Percentiles rank a stretch among this genome's conserved stretches.
phyloP scores from a whole-genome alignment of 2,797 vertebrate species.

The Myotis planiceps region DNA sequence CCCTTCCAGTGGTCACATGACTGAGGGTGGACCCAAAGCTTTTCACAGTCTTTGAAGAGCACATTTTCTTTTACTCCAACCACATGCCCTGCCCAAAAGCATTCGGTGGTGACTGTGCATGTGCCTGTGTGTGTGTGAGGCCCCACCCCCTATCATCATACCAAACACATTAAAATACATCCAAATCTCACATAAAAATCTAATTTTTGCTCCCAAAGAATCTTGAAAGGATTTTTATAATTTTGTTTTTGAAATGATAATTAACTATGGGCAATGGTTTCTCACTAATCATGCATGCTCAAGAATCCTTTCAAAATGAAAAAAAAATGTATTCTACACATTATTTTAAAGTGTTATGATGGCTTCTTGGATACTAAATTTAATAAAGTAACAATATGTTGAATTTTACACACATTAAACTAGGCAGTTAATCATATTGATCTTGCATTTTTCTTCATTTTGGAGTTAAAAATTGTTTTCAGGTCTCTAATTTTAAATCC shows the following conservation, averaged over 20 bases:
- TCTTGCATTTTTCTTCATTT: background rate
- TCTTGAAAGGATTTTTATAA: slow-evolving; percentile 57
- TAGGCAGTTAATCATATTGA: background rate
- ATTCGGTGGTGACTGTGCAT: background rate
- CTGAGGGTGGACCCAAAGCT: background rate
- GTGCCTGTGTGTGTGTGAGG: background rate
- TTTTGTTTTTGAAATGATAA: slow-evolving; percentile 48
- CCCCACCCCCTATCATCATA: background rate
- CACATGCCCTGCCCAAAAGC: background rate
- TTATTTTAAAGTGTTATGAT: slow-evolving; percentile 30
- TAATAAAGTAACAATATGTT: background rate
- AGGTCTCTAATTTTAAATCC: background rate
- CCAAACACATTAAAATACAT: slow-evolving; percentile 27
- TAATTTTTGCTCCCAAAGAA: background rate
- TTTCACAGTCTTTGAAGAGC: background rate
- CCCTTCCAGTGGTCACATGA: background rate
- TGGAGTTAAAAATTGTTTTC: background rate
- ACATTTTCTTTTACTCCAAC: background rate
- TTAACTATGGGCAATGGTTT: slow-evolving; percentile 28
- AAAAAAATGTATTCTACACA: background rate
- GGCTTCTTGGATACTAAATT: slow-evolving; percentile 6
- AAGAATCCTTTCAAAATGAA: slow-evolving; percentile 52
- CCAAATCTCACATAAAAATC: slow-evolving; percentile 23
- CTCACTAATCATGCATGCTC: background rate
- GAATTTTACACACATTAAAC: background rate